A percentile compares a stretch with the other conserved stretches of the same genome.
These are phyloP conservation scores for Caerostris extrusa DNA, from an alignment of 1,140 invertebrate species.

Conservation along the genomic window DNA sequence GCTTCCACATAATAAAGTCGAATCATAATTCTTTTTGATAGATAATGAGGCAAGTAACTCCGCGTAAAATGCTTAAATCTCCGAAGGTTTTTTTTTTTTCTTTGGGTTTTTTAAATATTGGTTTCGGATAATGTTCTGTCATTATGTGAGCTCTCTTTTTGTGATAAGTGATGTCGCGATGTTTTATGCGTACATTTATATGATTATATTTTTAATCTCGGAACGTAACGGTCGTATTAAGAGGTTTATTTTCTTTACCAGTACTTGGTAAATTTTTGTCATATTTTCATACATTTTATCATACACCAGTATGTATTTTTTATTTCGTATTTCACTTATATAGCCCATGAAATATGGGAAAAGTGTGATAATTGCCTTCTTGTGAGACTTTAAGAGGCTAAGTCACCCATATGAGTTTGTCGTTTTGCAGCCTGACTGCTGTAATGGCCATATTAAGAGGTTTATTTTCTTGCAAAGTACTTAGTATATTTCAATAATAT, in stretches of 20 bases:
- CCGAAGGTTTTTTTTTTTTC: constrained; percentile 1
- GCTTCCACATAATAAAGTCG: constrained; percentile 49
- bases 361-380: too few relatives aligned
- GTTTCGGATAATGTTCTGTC: constrained; percentile 63
- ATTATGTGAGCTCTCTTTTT: constrained; percentile 44
- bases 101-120: constrained; percentile 51
- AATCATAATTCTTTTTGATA: constrained; percentile 58
- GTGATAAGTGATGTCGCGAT: constrained; percentile 60
- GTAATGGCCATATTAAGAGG: too few relatives aligned
- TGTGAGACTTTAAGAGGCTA: too few relatives aligned
- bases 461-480: too few relatives aligned
- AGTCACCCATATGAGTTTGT: too few relatives aligned
- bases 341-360: too few relatives aligned
- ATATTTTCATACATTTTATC: not conserved
- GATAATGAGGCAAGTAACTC: constrained; percentile 48
- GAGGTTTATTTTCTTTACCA: constrained; percentile 20
- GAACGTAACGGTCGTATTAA: constrained; percentile 17
- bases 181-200: constrained; percentile 49
- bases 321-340: too few relatives aligned
- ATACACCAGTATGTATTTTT: too few relatives aligned
- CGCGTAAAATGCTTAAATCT: constrained; percentile 58
- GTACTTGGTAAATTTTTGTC: not conserved
- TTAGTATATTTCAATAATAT: too few relatives aligned
- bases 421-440: too few relatives aligned
- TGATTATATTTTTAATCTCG: constrained; percentile 33